Base-by-base conservation (phyloP, 2,113 vertebrate genomes). In the Lepidiolamprologus cunningtoni region DNA sequence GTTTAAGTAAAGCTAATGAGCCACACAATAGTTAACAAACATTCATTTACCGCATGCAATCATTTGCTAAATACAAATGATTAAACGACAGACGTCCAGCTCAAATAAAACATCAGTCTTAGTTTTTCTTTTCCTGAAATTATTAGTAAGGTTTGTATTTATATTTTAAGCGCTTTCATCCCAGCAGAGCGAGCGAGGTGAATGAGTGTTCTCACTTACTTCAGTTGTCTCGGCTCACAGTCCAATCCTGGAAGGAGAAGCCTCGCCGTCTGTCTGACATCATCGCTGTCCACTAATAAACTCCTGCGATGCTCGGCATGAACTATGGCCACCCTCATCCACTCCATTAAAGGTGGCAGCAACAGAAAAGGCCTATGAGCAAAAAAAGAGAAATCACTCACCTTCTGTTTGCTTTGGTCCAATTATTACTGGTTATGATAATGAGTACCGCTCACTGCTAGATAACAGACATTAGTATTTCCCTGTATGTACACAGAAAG, bases 301-400 rank as follows among this genome's bases (percentile, higher is more conserved):
- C 99, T 99, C 92, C 97, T 98, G 50, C 98, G 98, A 94, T 99
- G 98, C 94, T 99, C 98, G 0, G 99, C 98, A 0, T 99, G 99
- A 21, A 99, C 98, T 89, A 99, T 98, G 85, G 98, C 98, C 89
- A 99, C 98, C 0, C 98, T 95, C 97, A 99, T 99, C 99, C 98
- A 99, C 95, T 99, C 98, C 99, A 99, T 99, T 94, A 99, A 96
- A 0, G 98, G 99, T 0, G 99, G 99, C 88, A 99, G 97, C 86
- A 99, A 94, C 95, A 99, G 97, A 95, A 99, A 99, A 13, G 99
- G 98, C 91, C 99, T 99, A 92, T 4, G 1, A 81, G 19, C 33
- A 40, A 0, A 52, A 81, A 82, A 12, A 5, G 3, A 83, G 1
- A 4, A 33, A 71, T 21, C 12, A 66, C 0, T 78, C 5, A n/a